Evolutionary conservation across 2,113 vertebrate genomes (phyloP).

Genomic region (Epinephelus fuscoguttatus): DNA sequence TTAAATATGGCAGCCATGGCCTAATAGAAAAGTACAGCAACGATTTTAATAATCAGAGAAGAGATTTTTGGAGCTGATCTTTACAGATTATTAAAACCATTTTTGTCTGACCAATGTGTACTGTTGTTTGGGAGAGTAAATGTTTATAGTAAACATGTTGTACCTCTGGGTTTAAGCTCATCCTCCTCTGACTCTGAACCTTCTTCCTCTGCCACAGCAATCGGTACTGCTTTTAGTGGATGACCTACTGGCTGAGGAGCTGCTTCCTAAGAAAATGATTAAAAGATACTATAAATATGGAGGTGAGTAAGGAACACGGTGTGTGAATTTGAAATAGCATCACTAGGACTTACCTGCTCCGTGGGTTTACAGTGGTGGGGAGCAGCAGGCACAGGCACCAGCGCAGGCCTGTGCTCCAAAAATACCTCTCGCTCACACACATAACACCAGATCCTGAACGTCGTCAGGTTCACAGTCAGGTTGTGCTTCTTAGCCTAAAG

Average conservation of each 20-base stretch:
- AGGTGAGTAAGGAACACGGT: neutral
- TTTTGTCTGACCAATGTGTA: neutral
- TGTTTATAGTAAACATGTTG: neutral
- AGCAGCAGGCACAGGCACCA: conserved; percentile 57
- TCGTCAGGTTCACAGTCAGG: conserved; percentile 97
- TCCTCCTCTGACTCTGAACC: conserved; percentile 97
- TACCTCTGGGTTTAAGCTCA: conserved; percentile 97
- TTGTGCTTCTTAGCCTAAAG: conserved; percentile 93
- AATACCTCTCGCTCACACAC: conserved; percentile 97
- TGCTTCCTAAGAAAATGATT: conserved; percentile 83
- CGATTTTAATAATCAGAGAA: neutral
- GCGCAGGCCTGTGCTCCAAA: conserved; percentile 86
- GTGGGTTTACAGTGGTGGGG: conserved; percentile 79
- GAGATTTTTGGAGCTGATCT: too few species aligned
- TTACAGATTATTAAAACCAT: neutral
- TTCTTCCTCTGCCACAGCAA: conserved; percentile 96
- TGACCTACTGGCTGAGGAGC: conserved; percentile 77
- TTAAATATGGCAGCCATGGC: conserved; percentile 4
- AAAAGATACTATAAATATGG: conserved; percentile 9
- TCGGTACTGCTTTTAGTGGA: conserved; percentile 92
- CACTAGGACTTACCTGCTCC: conserved; percentile 85
- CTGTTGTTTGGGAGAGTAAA: conserved; percentile 5
- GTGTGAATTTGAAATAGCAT: neutral
- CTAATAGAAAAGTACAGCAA: neutral
- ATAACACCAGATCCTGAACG: conserved; percentile 96